phyloP scores from a whole-genome alignment of 2,113 vertebrate genomes.

The Kobus ellipsiprymnus region DNA sequence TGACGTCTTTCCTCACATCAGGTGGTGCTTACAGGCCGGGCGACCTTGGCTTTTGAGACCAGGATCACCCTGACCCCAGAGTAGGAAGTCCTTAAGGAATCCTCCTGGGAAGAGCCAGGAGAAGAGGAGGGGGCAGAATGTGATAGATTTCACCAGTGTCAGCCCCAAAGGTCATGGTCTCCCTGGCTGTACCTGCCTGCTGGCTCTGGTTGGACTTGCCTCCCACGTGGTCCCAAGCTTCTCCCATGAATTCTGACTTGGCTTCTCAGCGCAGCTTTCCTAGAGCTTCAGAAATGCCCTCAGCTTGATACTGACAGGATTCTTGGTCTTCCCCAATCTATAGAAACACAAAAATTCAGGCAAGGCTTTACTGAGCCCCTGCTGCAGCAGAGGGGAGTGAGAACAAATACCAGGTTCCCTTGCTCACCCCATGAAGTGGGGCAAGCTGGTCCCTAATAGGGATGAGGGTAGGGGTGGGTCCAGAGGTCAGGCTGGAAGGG shows the following conservation, averaged over 20 bases:
- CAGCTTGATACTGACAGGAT: background rate
- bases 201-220: rapidly evolving
- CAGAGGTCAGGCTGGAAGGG: background rate
- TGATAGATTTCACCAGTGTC: rapidly evolving
- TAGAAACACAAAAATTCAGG: background rate
- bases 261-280: background rate
- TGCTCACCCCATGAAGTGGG: background rate
- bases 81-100: rapidly evolving
- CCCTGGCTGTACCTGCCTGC: rapidly evolving
- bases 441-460: background rate
- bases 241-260: background rate
- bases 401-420: background rate
- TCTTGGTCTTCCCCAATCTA: background rate
- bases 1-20: rapidly evolving
- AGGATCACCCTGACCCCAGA: background rate
- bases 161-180: rapidly evolving
- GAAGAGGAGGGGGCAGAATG: rapidly evolving
- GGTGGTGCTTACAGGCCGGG: rapidly evolving
- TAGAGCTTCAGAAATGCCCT: too few species aligned
- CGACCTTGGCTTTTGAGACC: background rate
- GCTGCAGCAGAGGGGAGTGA: background rate
- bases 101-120: background rate
- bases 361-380: background rate
- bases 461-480: background rate
- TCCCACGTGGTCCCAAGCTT: rapidly evolving